phyloP scores from a whole-genome alignment of 1,140 invertebrate species.

The Trissolcus basalis region DNA sequence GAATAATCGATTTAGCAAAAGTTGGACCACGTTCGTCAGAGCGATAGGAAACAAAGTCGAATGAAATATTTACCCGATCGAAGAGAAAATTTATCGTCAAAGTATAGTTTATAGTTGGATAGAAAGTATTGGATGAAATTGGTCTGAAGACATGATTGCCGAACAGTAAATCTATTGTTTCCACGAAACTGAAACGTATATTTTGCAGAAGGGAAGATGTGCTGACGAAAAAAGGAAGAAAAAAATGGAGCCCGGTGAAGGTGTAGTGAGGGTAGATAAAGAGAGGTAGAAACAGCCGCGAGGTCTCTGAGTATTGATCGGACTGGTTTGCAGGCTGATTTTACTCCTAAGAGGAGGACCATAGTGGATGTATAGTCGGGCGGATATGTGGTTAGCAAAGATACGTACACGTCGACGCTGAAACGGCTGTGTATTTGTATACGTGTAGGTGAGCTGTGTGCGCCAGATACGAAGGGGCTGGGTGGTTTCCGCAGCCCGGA shows the following conservation, averaged over 20 bases:
- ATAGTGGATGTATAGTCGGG: slow-evolving; percentile 63
- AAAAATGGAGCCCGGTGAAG: slow-evolving; percentile 42
- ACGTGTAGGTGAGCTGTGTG: slow-evolving; percentile 33
- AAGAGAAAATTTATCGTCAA: slow-evolving; percentile 17
- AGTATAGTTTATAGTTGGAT: slow-evolving; percentile 8
- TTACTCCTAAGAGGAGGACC: slow-evolving; percentile 70
- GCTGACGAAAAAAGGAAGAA: slow-evolving; percentile 10
- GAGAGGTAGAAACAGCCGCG: slow-evolving; percentile 50
- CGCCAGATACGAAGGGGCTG: slow-evolving; percentile 60
- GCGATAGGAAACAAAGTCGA: not conserved
- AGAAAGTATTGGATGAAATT: slow-evolving; percentile 30
- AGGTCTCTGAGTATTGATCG: slow-evolving; percentile 70
- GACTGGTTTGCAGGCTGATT: slow-evolving; percentile 65
- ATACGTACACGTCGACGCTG: slow-evolving; percentile 52
- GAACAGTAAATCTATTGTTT: slow-evolving; percentile 48
- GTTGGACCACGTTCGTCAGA: slow-evolving; percentile 12
- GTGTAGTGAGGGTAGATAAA: slow-evolving; percentile 41
- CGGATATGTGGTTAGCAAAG: slow-evolving; percentile 62
- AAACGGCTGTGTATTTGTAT: slow-evolving; percentile 33
- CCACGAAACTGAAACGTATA: slow-evolving; percentile 28
- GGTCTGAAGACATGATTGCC: slow-evolving; percentile 26
- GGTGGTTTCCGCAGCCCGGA: slow-evolving; percentile 67
- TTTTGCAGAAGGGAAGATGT: slow-evolving; percentile 53
- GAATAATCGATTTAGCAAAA: slow-evolving; percentile 7
- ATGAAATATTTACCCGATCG: slow-evolving; percentile 27